These are phyloP conservation scores for Hypocryptadius cinnamomeus DNA, from an alignment of 2,113 vertebrate species.

Conservation along the genomic window DNA sequence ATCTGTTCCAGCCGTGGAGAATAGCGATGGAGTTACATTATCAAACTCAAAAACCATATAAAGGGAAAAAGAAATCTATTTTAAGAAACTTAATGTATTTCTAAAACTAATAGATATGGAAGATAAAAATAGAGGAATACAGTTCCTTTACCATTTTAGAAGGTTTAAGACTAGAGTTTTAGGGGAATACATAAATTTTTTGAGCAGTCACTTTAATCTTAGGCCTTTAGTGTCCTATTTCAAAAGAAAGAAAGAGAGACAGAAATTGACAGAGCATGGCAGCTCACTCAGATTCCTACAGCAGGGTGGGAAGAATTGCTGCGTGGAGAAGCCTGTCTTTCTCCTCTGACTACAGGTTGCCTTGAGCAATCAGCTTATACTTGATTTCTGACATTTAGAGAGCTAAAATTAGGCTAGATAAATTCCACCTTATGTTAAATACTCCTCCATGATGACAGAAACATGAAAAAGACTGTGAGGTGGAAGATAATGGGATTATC, in stretches of 20 bases:
- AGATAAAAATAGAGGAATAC: neutral
- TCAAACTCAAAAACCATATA: neutral
- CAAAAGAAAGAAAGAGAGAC: neutral
- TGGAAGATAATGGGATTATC: neutral
- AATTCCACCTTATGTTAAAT: constrained; percentile 15
- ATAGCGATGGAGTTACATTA: neutral
- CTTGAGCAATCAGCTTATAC: neutral
- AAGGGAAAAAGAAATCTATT: neutral
- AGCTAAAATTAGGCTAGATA: constrained; percentile 37
- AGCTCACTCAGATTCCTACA: neutral
- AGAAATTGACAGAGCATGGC: neutral
- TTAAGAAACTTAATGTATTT: neutral
- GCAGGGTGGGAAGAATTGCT: neutral
- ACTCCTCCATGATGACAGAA: neutral
- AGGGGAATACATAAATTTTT: neutral
- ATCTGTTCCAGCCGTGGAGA: neutral
- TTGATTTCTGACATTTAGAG: constrained; percentile 4
- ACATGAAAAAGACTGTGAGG: neutral
- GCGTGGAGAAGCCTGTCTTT: neutral
- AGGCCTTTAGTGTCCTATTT: neutral
- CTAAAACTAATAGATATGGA: neutral
- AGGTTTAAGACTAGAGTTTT: neutral
- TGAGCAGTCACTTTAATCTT: neutral
- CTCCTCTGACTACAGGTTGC: neutral
- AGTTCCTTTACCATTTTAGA: neutral